These are phyloP conservation scores for Trissolcus brochymenae DNA, from an alignment of 2,888 invertebrate genomes.

Conservation along the genomic window DNA sequence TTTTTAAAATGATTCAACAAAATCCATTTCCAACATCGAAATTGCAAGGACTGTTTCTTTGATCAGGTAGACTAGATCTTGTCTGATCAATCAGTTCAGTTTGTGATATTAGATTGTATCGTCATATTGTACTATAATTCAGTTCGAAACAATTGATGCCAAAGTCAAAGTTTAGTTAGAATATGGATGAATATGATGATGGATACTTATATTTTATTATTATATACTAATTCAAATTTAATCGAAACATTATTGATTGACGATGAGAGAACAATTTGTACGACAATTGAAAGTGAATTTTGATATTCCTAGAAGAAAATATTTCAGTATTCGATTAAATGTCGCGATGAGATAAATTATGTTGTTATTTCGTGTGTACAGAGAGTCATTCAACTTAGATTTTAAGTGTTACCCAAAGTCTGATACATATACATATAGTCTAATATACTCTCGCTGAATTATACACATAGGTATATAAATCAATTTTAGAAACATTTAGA, in stretches of 20 bases:
- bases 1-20: conserved; percentile 33
- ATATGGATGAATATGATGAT: too few species aligned
- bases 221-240: too few species aligned
- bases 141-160: too few species aligned
- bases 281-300: conserved; percentile 37
- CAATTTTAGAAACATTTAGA: conserved; percentile 63
- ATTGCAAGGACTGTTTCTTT: conserved; percentile 17
- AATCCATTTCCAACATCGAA: not conserved
- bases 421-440: conserved; percentile 36
- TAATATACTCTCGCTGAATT: too few species aligned
- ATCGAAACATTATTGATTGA: too few species aligned
- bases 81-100: conserved; percentile 16
- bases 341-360: conserved; percentile 24
- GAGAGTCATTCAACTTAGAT: conserved; percentile 54
- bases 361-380: conserved; percentile 65
- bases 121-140: too few species aligned
- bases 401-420: conserved; percentile 68
- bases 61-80: conserved; percentile 19
- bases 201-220: too few species aligned
- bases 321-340: conserved; percentile 18
- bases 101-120: conserved; percentile 31
- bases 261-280: conserved; percentile 21
- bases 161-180: too few species aligned
- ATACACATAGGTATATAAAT: too few species aligned
- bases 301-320: conserved; percentile 28